A percentile compares a stretch with the other conserved stretches of the same genome.
These are phyloP conservation scores for Anthonomus grandis DNA, from an alignment of 1,140 invertebrate genomes.

Conservation along the genomic window DNA sequence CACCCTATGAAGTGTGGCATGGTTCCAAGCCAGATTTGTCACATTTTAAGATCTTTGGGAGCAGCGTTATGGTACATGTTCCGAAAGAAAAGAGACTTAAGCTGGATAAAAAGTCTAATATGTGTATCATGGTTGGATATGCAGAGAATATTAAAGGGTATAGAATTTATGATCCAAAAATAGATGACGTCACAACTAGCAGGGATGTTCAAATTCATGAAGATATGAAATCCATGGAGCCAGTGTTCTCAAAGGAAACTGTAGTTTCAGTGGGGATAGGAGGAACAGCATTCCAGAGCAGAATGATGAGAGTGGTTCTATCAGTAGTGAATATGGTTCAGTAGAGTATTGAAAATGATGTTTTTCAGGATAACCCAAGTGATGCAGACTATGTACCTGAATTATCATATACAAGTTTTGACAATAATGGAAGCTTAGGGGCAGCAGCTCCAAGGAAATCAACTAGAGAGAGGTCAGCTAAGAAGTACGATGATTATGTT, in stretches of 20 bases:
- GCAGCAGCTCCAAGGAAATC: too few species aligned
- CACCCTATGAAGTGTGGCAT: slow-evolving; percentile 34
- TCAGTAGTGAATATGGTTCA: too few species aligned
- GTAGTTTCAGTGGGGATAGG: too few species aligned
- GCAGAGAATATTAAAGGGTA: slow-evolving; percentile 30
- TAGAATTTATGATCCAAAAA: slow-evolving; percentile 33
- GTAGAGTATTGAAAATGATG: too few species aligned
- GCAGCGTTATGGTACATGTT: slow-evolving; percentile 41
- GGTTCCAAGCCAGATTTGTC: slow-evolving; percentile 36
- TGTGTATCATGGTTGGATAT: slow-evolving; percentile 34
- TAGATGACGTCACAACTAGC: slow-evolving; percentile 31
- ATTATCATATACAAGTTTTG: too few species aligned
- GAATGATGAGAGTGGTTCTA: too few species aligned
- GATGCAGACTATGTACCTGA: too few species aligned
- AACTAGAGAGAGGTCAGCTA: too few species aligned
- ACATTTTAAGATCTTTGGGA: slow-evolving; percentile 41
- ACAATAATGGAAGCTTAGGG: too few species aligned
- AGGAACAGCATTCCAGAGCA: too few species aligned
- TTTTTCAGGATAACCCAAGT: too few species aligned
- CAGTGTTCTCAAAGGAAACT: neutral
- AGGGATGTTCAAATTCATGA: slow-evolving; percentile 42
- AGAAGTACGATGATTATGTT: too few species aligned
- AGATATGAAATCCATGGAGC: neutral
- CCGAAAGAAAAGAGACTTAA: slow-evolving; percentile 37
- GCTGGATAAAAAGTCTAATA: slow-evolving; percentile 33